Evolutionary conservation across 30 jellyfish, hydroid and myxozoan genomes (phyloP).

Genomic region (Cassiopea xamachana): DNA sequence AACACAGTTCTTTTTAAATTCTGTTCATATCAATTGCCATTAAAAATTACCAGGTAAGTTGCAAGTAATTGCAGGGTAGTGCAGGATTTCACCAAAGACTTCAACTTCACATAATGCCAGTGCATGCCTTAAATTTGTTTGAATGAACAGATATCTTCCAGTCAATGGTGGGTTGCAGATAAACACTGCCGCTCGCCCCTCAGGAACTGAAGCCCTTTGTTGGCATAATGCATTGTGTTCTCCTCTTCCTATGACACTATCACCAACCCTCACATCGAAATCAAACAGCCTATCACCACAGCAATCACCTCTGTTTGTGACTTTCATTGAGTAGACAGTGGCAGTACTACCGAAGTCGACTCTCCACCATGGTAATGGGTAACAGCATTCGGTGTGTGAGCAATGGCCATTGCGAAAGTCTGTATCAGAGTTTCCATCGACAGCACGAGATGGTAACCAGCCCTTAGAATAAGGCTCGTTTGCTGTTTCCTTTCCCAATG

Average conservation of each 20-base stretch:
- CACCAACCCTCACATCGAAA: slow-evolving; percentile 11
- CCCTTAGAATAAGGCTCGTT: background rate
- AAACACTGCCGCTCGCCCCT: slow-evolving; percentile 2
- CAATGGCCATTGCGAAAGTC: background rate
- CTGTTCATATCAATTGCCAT: background rate
- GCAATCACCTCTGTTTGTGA: slow-evolving; percentile 50
- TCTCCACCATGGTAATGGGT: slow-evolving; percentile 51
- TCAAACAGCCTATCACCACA: slow-evolving; percentile 26
- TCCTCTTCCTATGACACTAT: slow-evolving; percentile 4
- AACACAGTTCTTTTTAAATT: too few species aligned
- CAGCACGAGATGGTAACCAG: slow-evolving; percentile 23
- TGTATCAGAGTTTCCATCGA: slow-evolving; percentile 27
- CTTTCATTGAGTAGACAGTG: slow-evolving; percentile 23
- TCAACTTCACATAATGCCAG: slow-evolving; percentile 15
- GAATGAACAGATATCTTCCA: slow-evolving; percentile 11
- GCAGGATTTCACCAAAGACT: slow-evolving; percentile 18
- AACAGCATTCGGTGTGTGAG: slow-evolving; percentile 36
- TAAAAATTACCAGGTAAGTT: background rate
- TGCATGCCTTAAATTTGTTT: background rate
- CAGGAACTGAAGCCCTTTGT: background rate
- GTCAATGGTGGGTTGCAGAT: background rate
- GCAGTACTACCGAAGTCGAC: slow-evolving; percentile 54
- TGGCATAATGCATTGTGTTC: slow-evolving; percentile 3
- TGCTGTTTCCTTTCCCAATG: slow-evolving; percentile 26
- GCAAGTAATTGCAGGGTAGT: background rate